A percentile compares a stretch with the other conserved stretches of the same genome.
These are phyloP conservation scores for Coracias cyanogaster DNA, from an alignment of 2,797 vertebrate genomes.

Conservation along the genomic window DNA sequence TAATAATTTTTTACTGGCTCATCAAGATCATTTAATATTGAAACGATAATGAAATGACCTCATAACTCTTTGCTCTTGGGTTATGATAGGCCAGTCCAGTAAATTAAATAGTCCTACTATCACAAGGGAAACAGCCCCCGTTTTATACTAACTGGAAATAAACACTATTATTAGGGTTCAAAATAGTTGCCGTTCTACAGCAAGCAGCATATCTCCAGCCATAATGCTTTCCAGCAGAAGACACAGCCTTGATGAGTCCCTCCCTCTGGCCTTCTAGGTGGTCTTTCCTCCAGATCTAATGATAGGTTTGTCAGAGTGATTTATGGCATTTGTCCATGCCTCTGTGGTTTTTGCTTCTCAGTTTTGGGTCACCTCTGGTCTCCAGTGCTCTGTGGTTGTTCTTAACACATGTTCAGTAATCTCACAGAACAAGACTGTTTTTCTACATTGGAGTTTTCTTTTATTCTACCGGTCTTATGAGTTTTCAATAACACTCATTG, in stretches of 20 bases:
- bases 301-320: constrained; percentile 48
- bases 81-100: not conserved
- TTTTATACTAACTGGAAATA: not conserved
- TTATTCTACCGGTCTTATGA: not conserved
- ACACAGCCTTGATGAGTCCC: not conserved
- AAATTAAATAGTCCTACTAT: not conserved
- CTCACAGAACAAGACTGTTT: constrained; percentile 6
- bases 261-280: constrained; percentile 65
- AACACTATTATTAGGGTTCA: not conserved
- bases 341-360: constrained; percentile 40
- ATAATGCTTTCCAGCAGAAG: constrained; percentile 43
- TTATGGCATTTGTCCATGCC: constrained; percentile 24
- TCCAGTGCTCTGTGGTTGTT: constrained; percentile 31
- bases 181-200: not conserved
- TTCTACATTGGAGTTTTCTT: constrained; percentile 53
- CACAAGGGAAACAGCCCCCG: not conserved
- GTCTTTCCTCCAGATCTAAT: constrained; percentile 50
- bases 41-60: constrained; percentile 36
- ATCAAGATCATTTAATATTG: constrained; percentile 1
- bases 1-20: not conserved
- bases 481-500: constrained; percentile 16
- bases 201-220: not conserved
- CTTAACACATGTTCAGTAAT: constrained; percentile 9
- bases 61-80: constrained; percentile 12
- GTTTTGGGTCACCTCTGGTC: constrained; percentile 13